Evolutionary conservation across 2,888 invertebrate species (phyloP).

Genomic region (Scelioninae gen. 1): DNA sequence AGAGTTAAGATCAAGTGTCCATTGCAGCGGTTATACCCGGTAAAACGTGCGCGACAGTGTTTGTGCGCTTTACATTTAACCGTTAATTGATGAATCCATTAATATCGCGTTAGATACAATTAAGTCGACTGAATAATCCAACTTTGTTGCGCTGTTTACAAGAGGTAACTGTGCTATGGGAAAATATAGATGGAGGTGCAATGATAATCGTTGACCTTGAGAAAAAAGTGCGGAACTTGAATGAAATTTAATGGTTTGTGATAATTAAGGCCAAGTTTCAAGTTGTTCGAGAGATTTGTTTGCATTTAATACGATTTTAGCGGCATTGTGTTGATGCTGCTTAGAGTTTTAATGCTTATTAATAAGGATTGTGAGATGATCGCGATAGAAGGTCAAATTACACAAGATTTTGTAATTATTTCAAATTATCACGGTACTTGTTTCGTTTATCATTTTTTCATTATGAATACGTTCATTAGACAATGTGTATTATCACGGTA

Average conservation of each 20-base stretch:
- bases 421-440: conserved; percentile 4
- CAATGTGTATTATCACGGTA: not conserved
- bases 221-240: conserved; percentile 26
- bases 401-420: conserved; percentile 41
- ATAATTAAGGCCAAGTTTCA: conserved; percentile 3
- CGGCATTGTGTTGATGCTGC: conserved; percentile 28
- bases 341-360: conserved; percentile 23
- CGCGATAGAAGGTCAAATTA: conserved; percentile 21
- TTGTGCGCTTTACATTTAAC: not conserved
- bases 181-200: not conserved
- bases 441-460: not conserved
- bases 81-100: too few species aligned
- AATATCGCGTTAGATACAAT: too few species aligned
- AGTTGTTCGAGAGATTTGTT: not conserved
- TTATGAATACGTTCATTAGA: not conserved
- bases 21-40: conserved; percentile 10
- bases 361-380: not conserved
- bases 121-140: too few species aligned
- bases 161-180: conserved; percentile 27
- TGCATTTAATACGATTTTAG: conserved; percentile 19
- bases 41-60: conserved; percentile 7
- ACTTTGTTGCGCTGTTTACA: conserved; percentile 11
- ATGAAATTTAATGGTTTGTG: conserved; percentile 5
- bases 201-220: conserved; percentile 32
- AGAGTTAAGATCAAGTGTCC: too few species aligned